Conservation (phyloP, 2,113 vertebrate species). For the Saccopteryx bilineata region DNA sequence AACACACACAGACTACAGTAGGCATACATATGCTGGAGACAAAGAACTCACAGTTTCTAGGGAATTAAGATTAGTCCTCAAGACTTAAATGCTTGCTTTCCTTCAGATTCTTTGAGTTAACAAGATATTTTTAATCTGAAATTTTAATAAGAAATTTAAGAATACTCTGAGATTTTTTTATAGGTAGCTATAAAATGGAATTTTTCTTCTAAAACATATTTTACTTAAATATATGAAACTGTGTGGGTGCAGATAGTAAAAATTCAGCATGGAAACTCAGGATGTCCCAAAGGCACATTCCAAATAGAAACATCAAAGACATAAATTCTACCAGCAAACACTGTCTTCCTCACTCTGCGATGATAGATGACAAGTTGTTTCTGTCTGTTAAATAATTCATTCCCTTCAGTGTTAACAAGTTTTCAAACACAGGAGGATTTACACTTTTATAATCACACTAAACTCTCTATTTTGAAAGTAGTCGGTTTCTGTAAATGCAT, state of each 20-base stretch:
- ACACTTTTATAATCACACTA: background rate
- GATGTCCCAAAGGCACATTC: background rate
- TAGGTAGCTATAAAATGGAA: background rate
- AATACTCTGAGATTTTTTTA: background rate
- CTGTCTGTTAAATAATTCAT: conserved; percentile 44
- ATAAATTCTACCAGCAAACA: conserved; percentile 17
- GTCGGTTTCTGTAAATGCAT: background rate
- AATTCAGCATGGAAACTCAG: conserved; percentile 8
- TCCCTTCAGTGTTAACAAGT: conserved; percentile 8
- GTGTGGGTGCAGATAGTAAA: background rate
- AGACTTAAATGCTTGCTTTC: background rate
- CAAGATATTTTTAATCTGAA: background rate
- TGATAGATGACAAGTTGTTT: background rate
- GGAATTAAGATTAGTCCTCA: background rate
- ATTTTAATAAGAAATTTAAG: conserved; percentile 9
- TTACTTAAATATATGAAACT: background rate
- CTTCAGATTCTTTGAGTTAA: background rate
- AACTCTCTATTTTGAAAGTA: conserved; percentile 6
- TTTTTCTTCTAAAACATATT: background rate
- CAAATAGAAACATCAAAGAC: conserved; percentile 16
- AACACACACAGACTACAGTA: background rate
- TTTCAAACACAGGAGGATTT: conserved; percentile 49
- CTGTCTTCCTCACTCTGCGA: background rate
- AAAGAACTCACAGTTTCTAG: background rate
- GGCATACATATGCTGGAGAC: background rate